Evolutionary conservation across 2,113 vertebrate species (phyloP), one percentile per base, ranked within the genome.

Genomic region (Nanorana parkeri): DNA sequence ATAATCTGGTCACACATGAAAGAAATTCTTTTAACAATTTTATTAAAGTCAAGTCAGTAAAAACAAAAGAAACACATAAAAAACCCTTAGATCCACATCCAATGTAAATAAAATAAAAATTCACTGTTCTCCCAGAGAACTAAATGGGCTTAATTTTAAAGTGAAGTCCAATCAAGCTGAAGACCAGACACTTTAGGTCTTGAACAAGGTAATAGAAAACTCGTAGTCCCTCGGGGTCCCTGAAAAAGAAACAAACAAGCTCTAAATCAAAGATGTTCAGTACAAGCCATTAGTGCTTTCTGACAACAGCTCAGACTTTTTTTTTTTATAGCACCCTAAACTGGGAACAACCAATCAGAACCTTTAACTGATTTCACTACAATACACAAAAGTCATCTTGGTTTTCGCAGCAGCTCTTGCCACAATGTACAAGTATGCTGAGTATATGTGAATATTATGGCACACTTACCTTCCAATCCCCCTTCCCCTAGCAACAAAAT

Each of bases 101-200:
- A 72, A 72, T 84, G 87, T 77, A 11, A 68, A 68, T 20, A 60
- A 89, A 83, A 80, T 76, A 84, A 86, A 91, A 86, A 36, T 51
- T 41, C 71, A 13, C 55, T 47, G 28, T 52, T 69, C n/a, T 66
- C 85, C 80, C 60, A 73, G 77, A n/a, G 32, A 61, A 41, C 26
- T 97, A 99, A 92, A 99, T 99, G 26, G 98, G 98, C 88, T 99
- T 99, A 90, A 99, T 99, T 91, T 99, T 99, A 92, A 99, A 99
- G 86, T 99, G 97, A 66, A 99, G 94, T 75, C 98, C 97, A 60
- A 99, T 99, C 86, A 99, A 96, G 92, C 97, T 99, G 94, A 99
- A 99, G 84, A 99, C 98, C 1, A 99, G 93, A 94, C 98, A 99
- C 78, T 99, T 99, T 83, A 99, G 94, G 86, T 99, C 98, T 85